A percentile compares a stretch with the other conserved stretches of the same genome.
These are phyloP conservation scores for Spodoptera frugiperda DNA, from an alignment of 1,140 invertebrate genomes.

Conservation along the genomic window DNA sequence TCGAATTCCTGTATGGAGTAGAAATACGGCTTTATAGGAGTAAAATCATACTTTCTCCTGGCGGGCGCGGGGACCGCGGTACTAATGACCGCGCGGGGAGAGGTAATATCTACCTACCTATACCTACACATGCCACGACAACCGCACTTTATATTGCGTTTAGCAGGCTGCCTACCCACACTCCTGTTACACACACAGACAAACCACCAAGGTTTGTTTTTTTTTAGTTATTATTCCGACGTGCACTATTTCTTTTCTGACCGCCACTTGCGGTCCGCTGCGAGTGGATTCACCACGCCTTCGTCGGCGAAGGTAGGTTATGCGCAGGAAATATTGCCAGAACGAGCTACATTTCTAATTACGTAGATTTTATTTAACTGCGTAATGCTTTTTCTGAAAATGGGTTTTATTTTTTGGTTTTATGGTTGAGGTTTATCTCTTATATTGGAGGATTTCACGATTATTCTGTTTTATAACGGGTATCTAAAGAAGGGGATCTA, in stretches of 20 bases:
- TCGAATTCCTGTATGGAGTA: slow-evolving; percentile 86
- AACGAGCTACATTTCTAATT: slow-evolving; percentile 48
- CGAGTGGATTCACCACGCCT: slow-evolving; percentile 10
- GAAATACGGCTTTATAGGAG: slow-evolving; percentile 86
- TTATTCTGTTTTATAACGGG: slow-evolving; percentile 32
- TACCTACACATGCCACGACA: slow-evolving; percentile 77
- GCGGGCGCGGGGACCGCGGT: slow-evolving; percentile 70
- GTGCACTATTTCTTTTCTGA: slow-evolving; percentile 80
- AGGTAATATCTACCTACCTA: slow-evolving; percentile 74
- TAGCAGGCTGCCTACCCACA: slow-evolving; percentile 81
- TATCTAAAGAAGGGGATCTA: not conserved
- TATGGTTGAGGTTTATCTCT: slow-evolving; percentile 10
- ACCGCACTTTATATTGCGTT: slow-evolving; percentile 85
- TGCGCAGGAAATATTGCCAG: slow-evolving; percentile 14
- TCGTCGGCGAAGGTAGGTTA: slow-evolving; percentile 5
- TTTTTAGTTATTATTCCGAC: slow-evolving; percentile 80
- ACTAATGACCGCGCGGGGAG: slow-evolving; percentile 85
- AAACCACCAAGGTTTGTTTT: slow-evolving; percentile 65
- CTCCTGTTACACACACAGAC: slow-evolving; percentile 69
- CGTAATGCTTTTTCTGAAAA: slow-evolving; percentile 15
- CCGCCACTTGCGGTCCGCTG: slow-evolving; percentile 51
- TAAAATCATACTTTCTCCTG: slow-evolving; percentile 86
- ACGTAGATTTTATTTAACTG: slow-evolving; percentile 30
- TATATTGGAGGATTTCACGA: not conserved
- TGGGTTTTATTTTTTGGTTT: slow-evolving; percentile 20